These are phyloP conservation scores for Silurus lanzhouensis DNA, from an alignment of 2,797 vertebrate species.

Conservation along the genomic window DNA sequence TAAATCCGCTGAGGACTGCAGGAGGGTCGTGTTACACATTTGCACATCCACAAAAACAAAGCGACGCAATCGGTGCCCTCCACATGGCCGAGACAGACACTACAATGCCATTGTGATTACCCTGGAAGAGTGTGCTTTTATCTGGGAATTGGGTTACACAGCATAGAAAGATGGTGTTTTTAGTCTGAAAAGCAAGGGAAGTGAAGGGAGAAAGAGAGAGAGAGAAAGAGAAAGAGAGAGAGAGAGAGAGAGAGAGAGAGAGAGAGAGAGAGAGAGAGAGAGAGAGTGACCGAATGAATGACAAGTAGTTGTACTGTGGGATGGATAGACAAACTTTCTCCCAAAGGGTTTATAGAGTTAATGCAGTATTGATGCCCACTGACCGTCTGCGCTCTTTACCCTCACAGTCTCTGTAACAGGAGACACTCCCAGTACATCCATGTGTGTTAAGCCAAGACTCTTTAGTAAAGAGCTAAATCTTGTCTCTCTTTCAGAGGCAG, in stretches of 20 bases:
- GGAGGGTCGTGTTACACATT: constrained; percentile 63
- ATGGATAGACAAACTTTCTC: constrained; percentile 29
- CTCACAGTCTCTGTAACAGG: constrained; percentile 32
- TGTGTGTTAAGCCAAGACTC: constrained; percentile 32
- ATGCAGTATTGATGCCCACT: constrained; percentile 47
- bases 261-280: too few species aligned
- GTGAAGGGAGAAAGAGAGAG: background rate
- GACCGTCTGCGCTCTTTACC: constrained; percentile 23
- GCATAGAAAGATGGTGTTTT: background rate
- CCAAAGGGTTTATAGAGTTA: constrained; percentile 34
- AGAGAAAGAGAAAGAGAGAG: background rate
- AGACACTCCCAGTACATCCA: constrained; percentile 33
- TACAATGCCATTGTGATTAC: constrained; percentile 60
- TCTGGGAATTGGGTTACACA: constrained; percentile 63
- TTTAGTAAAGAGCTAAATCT: constrained; percentile 45
- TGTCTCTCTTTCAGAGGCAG: constrained; percentile 29
- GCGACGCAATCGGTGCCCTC: constrained; percentile 25
- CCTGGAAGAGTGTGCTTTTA: constrained; percentile 61
- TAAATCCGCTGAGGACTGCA: background rate
- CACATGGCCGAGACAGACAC: background rate
- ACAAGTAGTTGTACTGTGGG: constrained; percentile 11
- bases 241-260: background rate
- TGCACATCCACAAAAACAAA: constrained; percentile 52
- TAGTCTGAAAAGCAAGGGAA: constrained; percentile 2
- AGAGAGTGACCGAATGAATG: too few species aligned